Evolutionary conservation across 2,113 vertebrate genomes (phyloP).

Genomic region (Mixornis gularis): DNA sequence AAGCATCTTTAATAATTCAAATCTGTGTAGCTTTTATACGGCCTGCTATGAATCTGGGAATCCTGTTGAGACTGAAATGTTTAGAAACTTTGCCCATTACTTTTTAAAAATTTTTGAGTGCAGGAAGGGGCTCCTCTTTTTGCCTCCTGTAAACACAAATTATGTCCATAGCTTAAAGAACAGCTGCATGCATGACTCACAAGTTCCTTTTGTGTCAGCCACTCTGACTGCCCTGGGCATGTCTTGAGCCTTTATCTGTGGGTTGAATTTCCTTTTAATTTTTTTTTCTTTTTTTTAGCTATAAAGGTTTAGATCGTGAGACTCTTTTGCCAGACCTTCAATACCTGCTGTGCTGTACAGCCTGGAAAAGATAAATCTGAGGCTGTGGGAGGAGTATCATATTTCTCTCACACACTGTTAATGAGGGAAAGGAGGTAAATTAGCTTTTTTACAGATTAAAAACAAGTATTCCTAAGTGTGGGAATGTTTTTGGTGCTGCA

Average conservation of each 20-base stretch:
- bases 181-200: not conserved
- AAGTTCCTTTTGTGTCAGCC: not conserved
- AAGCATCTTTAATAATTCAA: conserved; percentile 22
- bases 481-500: not conserved
- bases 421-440: not conserved
- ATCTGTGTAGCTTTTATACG: not conserved
- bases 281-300: not conserved
- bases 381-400: not conserved
- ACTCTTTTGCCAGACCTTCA: not conserved
- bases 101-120: not conserved
- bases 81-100: not conserved
- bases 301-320: not conserved
- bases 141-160: not conserved
- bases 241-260: not conserved
- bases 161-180: not conserved
- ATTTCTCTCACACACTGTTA: not conserved
- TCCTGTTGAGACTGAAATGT: not conserved
- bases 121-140: not conserved
- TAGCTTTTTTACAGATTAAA: not conserved
- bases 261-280: not conserved
- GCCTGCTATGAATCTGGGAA: not conserved
- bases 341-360: not conserved
- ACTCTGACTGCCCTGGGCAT: not conserved
- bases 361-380: not conserved
- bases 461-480: not conserved